Conservation (phyloP, 2,797 vertebrate genomes). For the Liasis olivaceus region DNA sequence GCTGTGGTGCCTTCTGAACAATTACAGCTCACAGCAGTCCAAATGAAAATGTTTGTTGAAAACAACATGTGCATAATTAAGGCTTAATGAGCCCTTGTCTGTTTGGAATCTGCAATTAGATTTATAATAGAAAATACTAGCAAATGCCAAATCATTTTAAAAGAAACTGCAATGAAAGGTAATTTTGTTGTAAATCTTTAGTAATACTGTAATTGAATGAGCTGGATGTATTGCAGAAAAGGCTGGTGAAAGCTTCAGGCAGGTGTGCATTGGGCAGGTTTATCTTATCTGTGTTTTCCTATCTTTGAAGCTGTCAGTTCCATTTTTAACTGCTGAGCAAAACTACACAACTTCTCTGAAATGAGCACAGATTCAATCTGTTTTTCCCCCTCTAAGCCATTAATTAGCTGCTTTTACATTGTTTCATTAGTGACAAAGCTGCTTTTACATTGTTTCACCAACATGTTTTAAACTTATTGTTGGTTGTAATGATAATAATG, state of each 20-base stretch:
- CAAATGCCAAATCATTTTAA: slow-evolving; percentile 81
- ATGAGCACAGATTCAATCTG: slow-evolving; percentile 55
- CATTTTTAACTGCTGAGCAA: slow-evolving; percentile 57
- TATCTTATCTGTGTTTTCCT: slow-evolving; percentile 65
- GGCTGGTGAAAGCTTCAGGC: slow-evolving; percentile 57
- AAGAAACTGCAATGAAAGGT: slow-evolving; percentile 75
- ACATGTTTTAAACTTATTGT: slow-evolving; percentile 48
- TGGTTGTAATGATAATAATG: slow-evolving; percentile 56
- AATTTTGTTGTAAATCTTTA: slow-evolving; percentile 76
- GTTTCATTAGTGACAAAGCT: slow-evolving; percentile 50
- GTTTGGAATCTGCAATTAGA: slow-evolving; percentile 99
- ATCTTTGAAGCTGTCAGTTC: slow-evolving; percentile 64
- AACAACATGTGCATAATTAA: slow-evolving; percentile 99
- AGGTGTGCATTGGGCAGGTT: slow-evolving; percentile 58
- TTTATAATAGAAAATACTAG: slow-evolving; percentile 82
- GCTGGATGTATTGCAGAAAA: slow-evolving; percentile 62
- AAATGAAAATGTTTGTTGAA: slow-evolving; percentile 99
- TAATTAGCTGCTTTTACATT: slow-evolving; percentile 60
- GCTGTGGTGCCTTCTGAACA: slow-evolving; percentile 86
- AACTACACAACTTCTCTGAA: slow-evolving; percentile 58
- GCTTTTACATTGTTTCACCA: slow-evolving; percentile 54
- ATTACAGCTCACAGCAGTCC: slow-evolving; percentile 91
- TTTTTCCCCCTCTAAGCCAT: slow-evolving; percentile 49
- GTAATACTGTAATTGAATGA: slow-evolving; percentile 67
- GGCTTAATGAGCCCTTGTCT: slow-evolving; percentile 99